Conservation (phyloP, 2,113 vertebrate genomes). For the Gymnobelideus leadbeateri region DNA sequence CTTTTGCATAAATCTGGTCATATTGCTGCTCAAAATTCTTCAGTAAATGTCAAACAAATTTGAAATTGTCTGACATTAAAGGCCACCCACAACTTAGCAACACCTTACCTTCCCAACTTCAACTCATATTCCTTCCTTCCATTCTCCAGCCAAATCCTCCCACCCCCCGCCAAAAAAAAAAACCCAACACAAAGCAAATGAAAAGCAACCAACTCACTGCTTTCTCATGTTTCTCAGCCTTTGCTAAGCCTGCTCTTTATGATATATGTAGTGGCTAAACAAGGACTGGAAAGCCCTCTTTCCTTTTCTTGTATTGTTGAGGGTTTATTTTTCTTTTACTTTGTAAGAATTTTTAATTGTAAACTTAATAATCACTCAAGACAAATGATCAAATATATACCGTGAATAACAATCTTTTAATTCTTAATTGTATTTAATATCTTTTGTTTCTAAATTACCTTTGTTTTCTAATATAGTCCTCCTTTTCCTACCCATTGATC, state of each 20-base stretch:
- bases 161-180: neutral
- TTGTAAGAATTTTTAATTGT: neutral
- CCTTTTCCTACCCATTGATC: neutral
- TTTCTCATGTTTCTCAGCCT: neutral
- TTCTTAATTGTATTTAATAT: neutral
- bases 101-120: neutral
- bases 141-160: slow-evolving; percentile 50
- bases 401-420: neutral
- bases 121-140: slow-evolving; percentile 8
- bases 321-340: neutral
- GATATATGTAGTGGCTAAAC: neutral
- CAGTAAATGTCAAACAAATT: neutral
- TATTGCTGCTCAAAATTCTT: neutral
- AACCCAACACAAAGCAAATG: neutral
- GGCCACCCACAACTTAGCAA: neutral
- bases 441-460: neutral
- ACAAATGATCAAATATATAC: neutral
- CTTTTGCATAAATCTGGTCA: neutral
- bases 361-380: neutral
- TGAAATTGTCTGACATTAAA: neutral
- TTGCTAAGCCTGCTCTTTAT: neutral
- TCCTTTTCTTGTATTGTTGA: neutral
- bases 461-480: neutral
- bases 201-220: neutral
- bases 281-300: neutral